These are phyloP conservation scores for Agrochola litura DNA, from an alignment of 2,888 invertebrate genomes.

Conservation along the genomic window DNA sequence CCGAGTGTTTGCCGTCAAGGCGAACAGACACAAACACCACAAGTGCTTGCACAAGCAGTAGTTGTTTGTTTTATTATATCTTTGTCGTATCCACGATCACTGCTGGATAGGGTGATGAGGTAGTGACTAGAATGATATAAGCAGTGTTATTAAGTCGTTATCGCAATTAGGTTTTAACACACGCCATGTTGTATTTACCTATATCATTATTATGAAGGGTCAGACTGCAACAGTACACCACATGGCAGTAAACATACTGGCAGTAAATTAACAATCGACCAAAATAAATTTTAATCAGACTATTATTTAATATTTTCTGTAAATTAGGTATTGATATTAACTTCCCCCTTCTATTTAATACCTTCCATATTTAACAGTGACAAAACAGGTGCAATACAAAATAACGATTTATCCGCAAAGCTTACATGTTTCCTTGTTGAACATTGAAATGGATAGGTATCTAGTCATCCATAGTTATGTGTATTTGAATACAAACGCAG, in stretches of 20 bases:
- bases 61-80: slow-evolving; percentile 48
- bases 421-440: slow-evolving; percentile 28
- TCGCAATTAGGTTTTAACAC: neutral
- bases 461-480: slow-evolving; percentile 25
- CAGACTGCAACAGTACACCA: neutral
- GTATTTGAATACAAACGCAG: slow-evolving; percentile 53
- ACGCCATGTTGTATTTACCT: slow-evolving; percentile 6
- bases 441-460: slow-evolving; percentile 26
- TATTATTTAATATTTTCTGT: neutral
- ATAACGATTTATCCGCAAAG: neutral
- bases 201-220: neutral
- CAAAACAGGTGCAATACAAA: slow-evolving; percentile 23
- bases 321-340: neutral
- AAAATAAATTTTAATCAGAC: too few species aligned
- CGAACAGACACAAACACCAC: slow-evolving; percentile 51
- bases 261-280: neutral
- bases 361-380: slow-evolving; percentile 3
- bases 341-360: neutral
- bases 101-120: slow-evolving; percentile 15
- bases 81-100: slow-evolving; percentile 26
- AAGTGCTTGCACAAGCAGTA: slow-evolving; percentile 54
- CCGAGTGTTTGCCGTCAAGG: slow-evolving; percentile 63
- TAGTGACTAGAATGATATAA: neutral
- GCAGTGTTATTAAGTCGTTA: slow-evolving; percentile 23
- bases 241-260: neutral